These are phyloP conservation scores for Perca schrenkii DNA, from an alignment of 2,113 vertebrate genomes.

Conservation along the genomic window DNA sequence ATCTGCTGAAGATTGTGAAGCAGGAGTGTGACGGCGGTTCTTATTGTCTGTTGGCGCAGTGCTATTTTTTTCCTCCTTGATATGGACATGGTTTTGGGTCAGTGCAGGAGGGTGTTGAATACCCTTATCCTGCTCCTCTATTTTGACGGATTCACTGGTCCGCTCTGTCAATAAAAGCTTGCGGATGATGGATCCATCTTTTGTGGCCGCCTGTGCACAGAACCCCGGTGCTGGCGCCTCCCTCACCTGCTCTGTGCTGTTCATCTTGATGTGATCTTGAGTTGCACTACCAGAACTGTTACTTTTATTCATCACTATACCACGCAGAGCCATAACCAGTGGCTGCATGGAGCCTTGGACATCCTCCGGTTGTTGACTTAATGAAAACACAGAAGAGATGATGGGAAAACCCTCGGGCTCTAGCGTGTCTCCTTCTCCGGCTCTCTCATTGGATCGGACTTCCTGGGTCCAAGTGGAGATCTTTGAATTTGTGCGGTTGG, in stretches of 20 bases:
- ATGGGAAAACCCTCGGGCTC: slow-evolving; percentile 86
- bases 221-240: neutral
- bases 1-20: neutral
- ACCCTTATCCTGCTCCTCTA: slow-evolving; percentile 33
- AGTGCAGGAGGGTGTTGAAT: slow-evolving; percentile 9
- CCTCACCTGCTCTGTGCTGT: neutral
- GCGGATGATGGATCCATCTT: neutral
- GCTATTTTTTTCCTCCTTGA: slow-evolving; percentile 56
- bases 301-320: slow-evolving; percentile 75
- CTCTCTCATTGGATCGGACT: neutral
- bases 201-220: neutral
- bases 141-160: slow-evolving; percentile 48
- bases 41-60: neutral
- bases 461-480: slow-evolving; percentile 39
- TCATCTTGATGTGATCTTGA: slow-evolving; percentile 24
- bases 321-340: slow-evolving; percentile 80
- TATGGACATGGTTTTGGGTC: neutral
- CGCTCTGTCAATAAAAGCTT: neutral
- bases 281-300: slow-evolving; percentile 2
- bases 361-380: slow-evolving; percentile 86
- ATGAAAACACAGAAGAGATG: slow-evolving; percentile 95
- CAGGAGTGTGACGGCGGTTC: neutral
- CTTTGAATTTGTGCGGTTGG: slow-evolving; percentile 31
- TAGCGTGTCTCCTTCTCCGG: neutral
- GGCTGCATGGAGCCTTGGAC: slow-evolving; percentile 81